Evolutionary conservation across 2,888 invertebrate species (phyloP), one percentile per base, ranked within the genome.

Genomic region (Drosophila cognata): DNA sequence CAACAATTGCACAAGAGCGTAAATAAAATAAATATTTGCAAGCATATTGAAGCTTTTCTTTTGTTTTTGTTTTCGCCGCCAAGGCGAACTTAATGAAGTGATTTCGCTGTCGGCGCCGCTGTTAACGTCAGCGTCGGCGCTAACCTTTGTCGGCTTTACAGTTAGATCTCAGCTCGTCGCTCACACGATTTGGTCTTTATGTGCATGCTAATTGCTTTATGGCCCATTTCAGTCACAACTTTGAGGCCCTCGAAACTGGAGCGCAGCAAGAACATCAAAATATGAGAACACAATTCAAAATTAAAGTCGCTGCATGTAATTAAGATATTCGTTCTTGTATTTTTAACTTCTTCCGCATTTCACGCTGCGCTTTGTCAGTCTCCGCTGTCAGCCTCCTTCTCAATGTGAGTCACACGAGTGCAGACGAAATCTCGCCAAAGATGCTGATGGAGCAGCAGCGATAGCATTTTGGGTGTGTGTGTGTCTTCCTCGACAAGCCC

Each of bases 111-210:
- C 50, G 63, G 53, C 48, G 71, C n/a, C 18, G 48, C 21, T 38
- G 48, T 29, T 43, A 58, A 48, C 33, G 60, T 31, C 56, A 65
- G 36, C 51, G 51, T 53, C 38, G 77, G 18, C 71, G 73, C 59
- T 73, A 73, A 82, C 77, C 82, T 82, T 80, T 82, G 75, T 72
- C 75, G 82, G 79, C 79, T 83, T 85, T 83, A 86, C 87, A 83
- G 85, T 87, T 85, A 82, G 78, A 75, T 55, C 75, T 70, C 53
- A 59, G 71, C 65, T 67, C 71, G 62, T 78, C 80, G 55, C 79
- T 73, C 84, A 71, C 77, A 64, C 70, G 81, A 83, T 83, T 85
- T 83, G 71, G 64, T 70, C 76, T 77, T 65, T 73, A 81, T 71
- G 66, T 77, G 71, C 76, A 74, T 64, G 83, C 73, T 88, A 86